Evolutionary conservation across 2,113 vertebrate genomes (phyloP), one percentile per base, ranked within the genome.

Genomic region (Pollimyrus isidori): DNA sequence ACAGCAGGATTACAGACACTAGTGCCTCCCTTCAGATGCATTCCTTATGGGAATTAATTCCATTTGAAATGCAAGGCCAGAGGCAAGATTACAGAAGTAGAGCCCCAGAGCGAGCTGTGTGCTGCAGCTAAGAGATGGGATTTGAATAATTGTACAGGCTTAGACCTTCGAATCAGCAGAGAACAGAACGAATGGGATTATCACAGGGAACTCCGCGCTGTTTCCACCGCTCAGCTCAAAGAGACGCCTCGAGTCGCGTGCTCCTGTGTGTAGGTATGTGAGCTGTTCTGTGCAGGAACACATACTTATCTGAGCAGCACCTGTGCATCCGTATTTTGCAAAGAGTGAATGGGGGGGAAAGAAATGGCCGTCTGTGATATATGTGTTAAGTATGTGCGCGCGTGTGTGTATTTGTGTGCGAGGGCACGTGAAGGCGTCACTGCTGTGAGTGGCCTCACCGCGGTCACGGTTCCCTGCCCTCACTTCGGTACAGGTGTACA

Each of bases 141-240:
- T 99, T 99, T 98, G 97, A 99, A 98, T 99, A 98, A 99, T 98
- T 98, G 97, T 98, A 96, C 97, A 97, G 96, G 97, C 97, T 98
- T 99, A 98, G 97, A 94, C 96, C 96, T 95, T 95, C 96, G 97
- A 98, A 98, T 97, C 97, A 98, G 96, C 96, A 96, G 91, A 97
- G 97, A 98, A 99, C 97, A 98, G 97, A 98, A 98, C 97, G 97
- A 97, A 97, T 97, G 97, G 87, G 97, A 98, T 99, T 99, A 98
- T 97, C 97, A 97, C 95, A 96, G 95, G 95, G 95, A 97, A 98
- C 96, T 97, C 97, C 96, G 96, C 95, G 97, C 95, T 94, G 97
- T 97, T 98, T 97, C 96, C 97, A 98, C 96, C 96, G 96, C 96
- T 96, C 97, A 95, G 97, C 96, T 97, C 97, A 96, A 96, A 97